Evolutionary conservation across 2,888 invertebrate genomes (phyloP).

Genomic region (Napeogenes inachia): DNA sequence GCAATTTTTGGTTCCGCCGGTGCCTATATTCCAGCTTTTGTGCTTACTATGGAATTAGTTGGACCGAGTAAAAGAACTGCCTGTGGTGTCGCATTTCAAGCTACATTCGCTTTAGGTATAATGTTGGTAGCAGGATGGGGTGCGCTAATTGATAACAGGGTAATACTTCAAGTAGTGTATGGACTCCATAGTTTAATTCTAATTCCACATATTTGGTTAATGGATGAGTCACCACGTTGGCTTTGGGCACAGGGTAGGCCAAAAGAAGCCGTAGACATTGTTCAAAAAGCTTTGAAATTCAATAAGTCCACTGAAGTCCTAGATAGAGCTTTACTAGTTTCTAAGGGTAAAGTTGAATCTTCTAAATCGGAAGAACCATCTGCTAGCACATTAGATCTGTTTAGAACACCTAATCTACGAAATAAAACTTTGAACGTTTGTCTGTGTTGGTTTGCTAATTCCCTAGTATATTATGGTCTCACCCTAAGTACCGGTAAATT

Average conservation of each 20-base stretch:
- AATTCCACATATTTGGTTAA: conserved; percentile 89
- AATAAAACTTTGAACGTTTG: conserved; percentile 88
- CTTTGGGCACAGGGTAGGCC: conserved; percentile 88
- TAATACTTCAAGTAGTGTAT: conserved; percentile 86
- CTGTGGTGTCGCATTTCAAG: conserved; percentile 89
- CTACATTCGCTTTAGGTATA: conserved; percentile 86
- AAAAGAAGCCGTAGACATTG: conserved; percentile 84
- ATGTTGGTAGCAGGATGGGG: conserved; percentile 92
- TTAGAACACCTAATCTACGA: conserved; percentile 87
- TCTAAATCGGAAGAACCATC: conserved; percentile 60
- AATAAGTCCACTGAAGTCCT: conserved; percentile 81
- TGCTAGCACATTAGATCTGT: conserved; percentile 83
- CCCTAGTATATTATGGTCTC: conserved; percentile 90
- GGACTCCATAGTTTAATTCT: conserved; percentile 85
- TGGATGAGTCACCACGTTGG: conserved; percentile 94
- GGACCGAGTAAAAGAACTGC: conserved; percentile 87
- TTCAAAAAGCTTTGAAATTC: conserved; percentile 84
- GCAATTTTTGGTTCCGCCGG: conserved; percentile 92
- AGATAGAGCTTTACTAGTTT: conserved; percentile 81
- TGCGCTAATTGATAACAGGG: conserved; percentile 83
- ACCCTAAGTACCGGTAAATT: conserved; percentile 88
- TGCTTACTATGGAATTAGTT: conserved; percentile 88
- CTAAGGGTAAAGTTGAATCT: conserved; percentile 75
- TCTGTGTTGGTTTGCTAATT: conserved; percentile 92
- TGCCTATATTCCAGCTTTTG: conserved; percentile 82